Evolutionary conservation across 2,797 vertebrate species (phyloP).

Genomic region (Chloroceryle amazona): DNA sequence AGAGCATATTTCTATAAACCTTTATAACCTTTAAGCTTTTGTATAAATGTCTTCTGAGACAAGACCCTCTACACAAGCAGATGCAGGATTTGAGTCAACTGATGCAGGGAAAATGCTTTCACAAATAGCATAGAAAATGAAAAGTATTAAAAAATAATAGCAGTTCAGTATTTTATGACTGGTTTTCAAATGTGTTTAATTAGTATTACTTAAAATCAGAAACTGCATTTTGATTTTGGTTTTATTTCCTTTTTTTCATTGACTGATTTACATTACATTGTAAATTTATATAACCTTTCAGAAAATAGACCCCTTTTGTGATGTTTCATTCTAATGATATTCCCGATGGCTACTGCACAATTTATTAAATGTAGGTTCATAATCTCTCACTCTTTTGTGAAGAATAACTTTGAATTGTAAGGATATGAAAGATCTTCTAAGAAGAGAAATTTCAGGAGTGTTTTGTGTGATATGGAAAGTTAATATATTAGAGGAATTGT

Average conservation of each 20-base stretch:
- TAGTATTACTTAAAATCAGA: not conserved
- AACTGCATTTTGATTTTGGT: fast-evolving
- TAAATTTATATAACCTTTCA: not conserved
- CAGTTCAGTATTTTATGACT: not conserved
- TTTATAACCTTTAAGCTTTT: not conserved
- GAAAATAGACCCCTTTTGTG: not conserved
- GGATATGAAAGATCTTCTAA: not conserved
- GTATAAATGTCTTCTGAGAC: not conserved
- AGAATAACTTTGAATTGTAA: not conserved
- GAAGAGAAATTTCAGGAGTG: not conserved
- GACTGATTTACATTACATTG: not conserved
- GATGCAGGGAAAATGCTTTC: not conserved
- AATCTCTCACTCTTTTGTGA: not conserved
- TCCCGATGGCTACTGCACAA: not conserved
- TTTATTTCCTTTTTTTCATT: not conserved
- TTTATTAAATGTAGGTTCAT: not conserved
- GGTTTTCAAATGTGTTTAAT: not conserved
- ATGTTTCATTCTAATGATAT: not conserved
- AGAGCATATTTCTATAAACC: not conserved
- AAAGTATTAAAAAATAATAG: not conserved
- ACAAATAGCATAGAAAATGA: not conserved
- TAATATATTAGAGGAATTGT: not conserved
- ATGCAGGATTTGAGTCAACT: not conserved
- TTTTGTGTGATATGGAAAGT: not conserved
- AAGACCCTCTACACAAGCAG: not conserved